phyloP scores from a whole-genome alignment of 2,888 invertebrate species.

The Mechanitis messenoides region DNA sequence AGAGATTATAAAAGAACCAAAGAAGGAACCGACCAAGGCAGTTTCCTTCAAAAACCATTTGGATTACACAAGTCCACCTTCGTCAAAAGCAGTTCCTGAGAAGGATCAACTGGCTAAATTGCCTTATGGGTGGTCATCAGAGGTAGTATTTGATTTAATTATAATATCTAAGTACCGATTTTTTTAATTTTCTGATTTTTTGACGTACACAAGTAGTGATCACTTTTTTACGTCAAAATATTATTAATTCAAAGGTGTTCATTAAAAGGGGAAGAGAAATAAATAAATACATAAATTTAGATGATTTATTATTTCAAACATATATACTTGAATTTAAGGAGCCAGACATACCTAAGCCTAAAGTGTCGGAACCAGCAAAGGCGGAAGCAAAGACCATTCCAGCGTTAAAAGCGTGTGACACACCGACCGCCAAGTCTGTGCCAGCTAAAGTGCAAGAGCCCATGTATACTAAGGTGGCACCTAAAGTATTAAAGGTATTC shows the following conservation, averaged over 20 bases:
- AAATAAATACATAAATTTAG: too few species aligned
- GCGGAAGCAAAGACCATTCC: slow-evolving; percentile 61
- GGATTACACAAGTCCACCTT: slow-evolving; percentile 67
- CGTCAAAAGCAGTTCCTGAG: slow-evolving; percentile 65
- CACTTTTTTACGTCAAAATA: too few species aligned
- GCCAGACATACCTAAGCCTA: slow-evolving; percentile 52
- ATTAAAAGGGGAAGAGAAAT: too few species aligned
- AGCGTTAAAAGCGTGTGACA: slow-evolving; percentile 54
- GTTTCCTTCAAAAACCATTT: slow-evolving; percentile 73
- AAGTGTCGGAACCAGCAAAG: slow-evolving; percentile 49
- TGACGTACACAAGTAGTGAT: too few species aligned
- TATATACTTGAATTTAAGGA: slow-evolving; percentile 39
- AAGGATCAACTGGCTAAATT: slow-evolving; percentile 71
- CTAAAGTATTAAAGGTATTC: slow-evolving; percentile 39
- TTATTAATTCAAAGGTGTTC: too few species aligned
- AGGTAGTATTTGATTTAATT: slow-evolving; percentile 38
- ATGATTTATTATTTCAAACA: background rate
- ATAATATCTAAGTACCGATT: too few species aligned
- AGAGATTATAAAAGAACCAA: slow-evolving; percentile 53
- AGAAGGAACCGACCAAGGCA: slow-evolving; percentile 70
- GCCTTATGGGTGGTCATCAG: slow-evolving; percentile 68
- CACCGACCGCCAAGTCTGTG: slow-evolving; percentile 52
- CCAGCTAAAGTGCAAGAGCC: slow-evolving; percentile 65
- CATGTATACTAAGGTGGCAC: slow-evolving; percentile 62
- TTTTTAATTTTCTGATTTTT: too few species aligned